Evolutionary conservation across 2,888 invertebrate species (phyloP).

Genomic region (Drosophila percnosoma): DNA sequence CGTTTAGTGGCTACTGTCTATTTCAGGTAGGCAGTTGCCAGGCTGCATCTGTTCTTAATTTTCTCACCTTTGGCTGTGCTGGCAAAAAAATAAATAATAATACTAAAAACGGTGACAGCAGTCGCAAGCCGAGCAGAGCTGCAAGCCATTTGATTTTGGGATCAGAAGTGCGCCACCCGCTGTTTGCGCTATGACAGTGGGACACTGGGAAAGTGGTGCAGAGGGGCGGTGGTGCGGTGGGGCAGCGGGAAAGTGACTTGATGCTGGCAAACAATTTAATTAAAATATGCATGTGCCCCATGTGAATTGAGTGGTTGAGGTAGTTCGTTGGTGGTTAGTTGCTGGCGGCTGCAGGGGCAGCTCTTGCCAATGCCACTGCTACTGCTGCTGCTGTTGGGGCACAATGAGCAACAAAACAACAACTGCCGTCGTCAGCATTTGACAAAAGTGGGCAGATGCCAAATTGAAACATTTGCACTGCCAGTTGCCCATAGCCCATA

Average conservation of each 20-base stretch:
- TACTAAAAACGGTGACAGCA: neutral
- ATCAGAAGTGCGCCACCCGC: slow-evolving; percentile 25
- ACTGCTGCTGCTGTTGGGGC: slow-evolving; percentile 4
- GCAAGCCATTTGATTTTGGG: slow-evolving; percentile 33
- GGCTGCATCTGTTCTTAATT: slow-evolving; percentile 20
- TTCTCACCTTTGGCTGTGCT: slow-evolving; percentile 30
- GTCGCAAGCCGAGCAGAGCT: neutral
- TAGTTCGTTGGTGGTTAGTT: slow-evolving; percentile 29
- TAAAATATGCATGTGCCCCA: slow-evolving; percentile 71
- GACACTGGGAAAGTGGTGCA: neutral
- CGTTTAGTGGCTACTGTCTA: neutral
- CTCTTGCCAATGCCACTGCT: slow-evolving; percentile 4
- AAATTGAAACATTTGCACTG: slow-evolving; percentile 74
- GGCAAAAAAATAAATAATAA: slow-evolving; percentile 1
- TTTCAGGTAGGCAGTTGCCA: slow-evolving; percentile 4
- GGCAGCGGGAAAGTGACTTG: slow-evolving; percentile 17
- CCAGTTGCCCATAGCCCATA: slow-evolving; percentile 55
- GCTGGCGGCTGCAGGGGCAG: slow-evolving; percentile 11
- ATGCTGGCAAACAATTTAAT: slow-evolving; percentile 69
- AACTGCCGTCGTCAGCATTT: slow-evolving; percentile 63
- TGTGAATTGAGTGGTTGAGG: slow-evolving; percentile 52
- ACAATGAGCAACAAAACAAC: slow-evolving; percentile 43
- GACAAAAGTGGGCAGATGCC: slow-evolving; percentile 70
- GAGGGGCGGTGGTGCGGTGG: too few relatives aligned
- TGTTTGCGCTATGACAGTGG: slow-evolving; percentile 1